Conservation (phyloP, 1,140 invertebrate species). For the Mercenaria mercenaria region DNA sequence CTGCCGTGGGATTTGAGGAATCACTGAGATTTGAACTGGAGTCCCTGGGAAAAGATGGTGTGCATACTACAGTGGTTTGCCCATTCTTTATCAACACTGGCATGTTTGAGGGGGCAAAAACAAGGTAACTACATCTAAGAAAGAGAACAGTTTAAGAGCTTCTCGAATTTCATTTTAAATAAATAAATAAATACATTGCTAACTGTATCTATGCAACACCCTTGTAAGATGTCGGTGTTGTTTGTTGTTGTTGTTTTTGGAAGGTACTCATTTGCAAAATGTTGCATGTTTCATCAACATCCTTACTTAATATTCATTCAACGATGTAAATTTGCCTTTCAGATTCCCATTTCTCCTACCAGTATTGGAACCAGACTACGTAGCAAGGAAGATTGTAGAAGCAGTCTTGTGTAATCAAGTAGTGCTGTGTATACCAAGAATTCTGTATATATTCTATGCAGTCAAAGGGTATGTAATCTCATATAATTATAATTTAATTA, state of each 20-base stretch:
- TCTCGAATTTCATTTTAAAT: too few relatives aligned
- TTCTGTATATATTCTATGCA: conserved; percentile 89
- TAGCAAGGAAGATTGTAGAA: conserved; percentile 93
- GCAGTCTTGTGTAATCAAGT: conserved; percentile 94
- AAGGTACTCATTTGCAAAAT: too few relatives aligned
- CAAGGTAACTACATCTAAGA: too few relatives aligned
- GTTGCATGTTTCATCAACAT: too few relatives aligned
- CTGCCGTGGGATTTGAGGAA: conserved; percentile 96
- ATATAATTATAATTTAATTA: too few relatives aligned
- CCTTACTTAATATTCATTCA: too few relatives aligned
- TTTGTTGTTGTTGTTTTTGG: too few relatives aligned
- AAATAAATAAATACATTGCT: too few relatives aligned
- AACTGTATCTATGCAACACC: too few relatives aligned
- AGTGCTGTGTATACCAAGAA: conserved; percentile 92
- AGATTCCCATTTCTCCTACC: conserved; percentile 89
- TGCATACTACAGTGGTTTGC: conserved; percentile 95
- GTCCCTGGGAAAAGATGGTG: conserved; percentile 87
- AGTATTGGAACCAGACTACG: conserved; percentile 94
- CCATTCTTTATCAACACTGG: conserved; percentile 98
- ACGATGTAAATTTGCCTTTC: conserved; percentile 41
- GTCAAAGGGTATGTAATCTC: conserved; percentile 83
- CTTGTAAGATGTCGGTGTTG: too few relatives aligned
- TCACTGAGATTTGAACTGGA: conserved; percentile 86
- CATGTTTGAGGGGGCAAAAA: conserved; percentile 96
- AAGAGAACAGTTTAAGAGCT: too few relatives aligned